Evolutionary conservation across 2,888 invertebrate species (phyloP).

Genomic region (Endomychus coccineus): DNA sequence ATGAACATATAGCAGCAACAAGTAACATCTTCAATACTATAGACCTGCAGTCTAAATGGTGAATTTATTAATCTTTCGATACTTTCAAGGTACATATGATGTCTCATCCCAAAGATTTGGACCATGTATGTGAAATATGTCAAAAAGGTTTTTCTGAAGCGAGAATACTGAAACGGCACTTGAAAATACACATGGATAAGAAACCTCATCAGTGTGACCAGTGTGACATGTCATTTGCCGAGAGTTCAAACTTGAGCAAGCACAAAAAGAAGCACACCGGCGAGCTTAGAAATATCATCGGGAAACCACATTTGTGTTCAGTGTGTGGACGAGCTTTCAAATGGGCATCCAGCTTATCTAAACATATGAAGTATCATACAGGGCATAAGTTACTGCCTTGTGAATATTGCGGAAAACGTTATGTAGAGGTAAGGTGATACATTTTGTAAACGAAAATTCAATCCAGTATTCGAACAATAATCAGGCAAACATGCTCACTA

Average conservation of each 20-base stretch:
- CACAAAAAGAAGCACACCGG: constrained; percentile 48
- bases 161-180: constrained; percentile 42
- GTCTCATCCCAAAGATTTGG: constrained; percentile 42
- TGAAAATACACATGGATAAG: constrained; percentile 44
- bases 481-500: too few species aligned
- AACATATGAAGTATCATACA: constrained; percentile 49
- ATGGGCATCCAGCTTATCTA: constrained; percentile 47
- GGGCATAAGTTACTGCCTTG: constrained; percentile 45
- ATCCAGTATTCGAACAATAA: too few species aligned
- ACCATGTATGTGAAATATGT: constrained; percentile 40
- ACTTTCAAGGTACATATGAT: constrained; percentile 40
- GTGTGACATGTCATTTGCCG: constrained; percentile 47
- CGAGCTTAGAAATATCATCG: constrained; percentile 43
- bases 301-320: constrained; percentile 44
- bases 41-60: constrained; percentile 1
- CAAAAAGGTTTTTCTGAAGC: constrained; percentile 43
- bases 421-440: constrained; percentile 45
- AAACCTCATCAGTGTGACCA: constrained; percentile 46
- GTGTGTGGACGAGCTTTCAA: constrained; percentile 46
- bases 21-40: background rate
- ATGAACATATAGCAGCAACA: too few species aligned
- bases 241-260: constrained; percentile 46
- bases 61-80: constrained; percentile 9
- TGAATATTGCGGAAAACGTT: constrained; percentile 44
- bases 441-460: too few species aligned